Base-by-base conservation (phyloP, 2,888 invertebrate species). In the Octodonta nipae region DNA sequence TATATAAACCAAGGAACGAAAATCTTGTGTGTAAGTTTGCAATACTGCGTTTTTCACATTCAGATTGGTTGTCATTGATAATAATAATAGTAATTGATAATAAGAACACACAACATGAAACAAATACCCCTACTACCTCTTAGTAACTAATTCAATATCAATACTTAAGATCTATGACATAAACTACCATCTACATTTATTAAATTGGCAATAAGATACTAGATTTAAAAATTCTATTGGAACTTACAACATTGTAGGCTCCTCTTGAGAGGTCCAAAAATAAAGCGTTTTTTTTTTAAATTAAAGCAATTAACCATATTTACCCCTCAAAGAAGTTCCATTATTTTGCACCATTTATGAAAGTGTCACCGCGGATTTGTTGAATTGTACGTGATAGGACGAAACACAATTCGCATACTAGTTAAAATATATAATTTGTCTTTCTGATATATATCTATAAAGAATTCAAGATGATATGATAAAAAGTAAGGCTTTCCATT, bases 141-240 rank as follows among this genome's bases (percentile, higher is more conserved):
- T 58, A 59, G 54, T 56, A 51, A 55, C 56, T 58, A 59, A 54
- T 53, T 43, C 56, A 58, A 59, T 60, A 58, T 57, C 56, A 45
- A 57, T 54, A 55, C 54, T 54, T 56, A 56, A 43, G 36, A 40
- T 42, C 51, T 56, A 56, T 53, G n/a, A 22, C 22, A 4, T 11
- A 10, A 22, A 10, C n/a, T 10, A 3, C 22, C 11, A 22, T 10
- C 11, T 11, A 22, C 11, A 10, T 22, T 20, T 22, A 45, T 44
- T 60, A 61, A 56, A 58, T 61, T 60, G 60, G 60, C 60, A 60
- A 59, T 58, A 57, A 56, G 57, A 58, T 58, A 57, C 55, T 60
- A 55, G 54, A 57, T 55, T 52, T 56, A 55, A 51, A 56, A 54
- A 56, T 54, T 57, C 56, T 58, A 58, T 53, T 56, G 58, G 59